A percentile compares a stretch with the other conserved stretches of the same genome.
Evolutionary conservation across 2,113 vertebrate genomes (phyloP).

Genomic region (Cygnus buccinator): DNA sequence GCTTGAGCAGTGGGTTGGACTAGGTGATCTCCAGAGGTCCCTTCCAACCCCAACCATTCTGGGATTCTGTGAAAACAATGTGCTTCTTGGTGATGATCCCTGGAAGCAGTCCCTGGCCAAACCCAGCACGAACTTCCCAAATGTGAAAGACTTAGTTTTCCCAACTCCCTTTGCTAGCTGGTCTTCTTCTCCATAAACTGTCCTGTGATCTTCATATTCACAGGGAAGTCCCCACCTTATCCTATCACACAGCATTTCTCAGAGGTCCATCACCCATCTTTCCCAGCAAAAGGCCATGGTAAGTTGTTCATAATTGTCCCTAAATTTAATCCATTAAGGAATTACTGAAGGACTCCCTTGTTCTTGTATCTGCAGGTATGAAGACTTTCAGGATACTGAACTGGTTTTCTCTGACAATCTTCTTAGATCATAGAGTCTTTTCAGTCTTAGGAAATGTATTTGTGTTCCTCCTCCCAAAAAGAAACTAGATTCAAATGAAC

Average conservation of each 20-base stretch:
- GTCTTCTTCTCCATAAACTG: background rate
- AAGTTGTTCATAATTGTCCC: background rate
- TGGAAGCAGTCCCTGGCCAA: background rate
- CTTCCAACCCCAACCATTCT: too few relatives aligned
- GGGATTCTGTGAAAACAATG: background rate
- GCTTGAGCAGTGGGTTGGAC: too few relatives aligned
- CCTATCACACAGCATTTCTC: background rate
- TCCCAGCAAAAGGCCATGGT: background rate
- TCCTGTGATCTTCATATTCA: accelerated
- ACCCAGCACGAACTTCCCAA: background rate
- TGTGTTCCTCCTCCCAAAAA: background rate
- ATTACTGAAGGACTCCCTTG: background rate
- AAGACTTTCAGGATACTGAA: background rate
- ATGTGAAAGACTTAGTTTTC: background rate
- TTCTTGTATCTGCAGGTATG: background rate
- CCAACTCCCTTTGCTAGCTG: background rate
- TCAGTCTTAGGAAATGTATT: background rate
- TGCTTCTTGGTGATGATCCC: background rate
- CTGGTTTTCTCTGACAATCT: background rate
- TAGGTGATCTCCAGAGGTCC: too few relatives aligned
- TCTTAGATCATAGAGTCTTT: background rate
- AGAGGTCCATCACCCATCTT: background rate
- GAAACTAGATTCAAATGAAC: background rate
- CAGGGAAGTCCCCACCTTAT: background rate
- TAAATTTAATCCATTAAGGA: background rate